Percentiles rank a stretch among this genome's conserved stretches.
Conservation (phyloP, 2,888 invertebrate genomes). For the Cancer borealis region DNA sequence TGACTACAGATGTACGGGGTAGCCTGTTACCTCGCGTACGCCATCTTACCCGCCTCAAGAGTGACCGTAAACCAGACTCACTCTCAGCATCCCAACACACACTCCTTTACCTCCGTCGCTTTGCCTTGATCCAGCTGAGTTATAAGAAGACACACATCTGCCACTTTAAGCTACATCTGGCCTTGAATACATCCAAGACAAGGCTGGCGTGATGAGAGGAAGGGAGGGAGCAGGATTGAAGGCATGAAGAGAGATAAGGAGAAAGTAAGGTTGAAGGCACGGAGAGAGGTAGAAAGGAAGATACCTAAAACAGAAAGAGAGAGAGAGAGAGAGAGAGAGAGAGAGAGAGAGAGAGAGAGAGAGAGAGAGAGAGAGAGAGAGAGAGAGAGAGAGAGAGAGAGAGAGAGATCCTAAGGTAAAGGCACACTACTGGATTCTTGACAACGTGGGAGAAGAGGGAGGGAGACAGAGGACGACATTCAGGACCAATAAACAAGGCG, state of each 20-base stretch:
- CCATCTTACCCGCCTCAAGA: neutral
- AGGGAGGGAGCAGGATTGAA: no score
- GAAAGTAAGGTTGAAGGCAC: neutral
- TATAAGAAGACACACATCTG: slow-evolving; percentile 9
- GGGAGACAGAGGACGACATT: slow-evolving; percentile 26
- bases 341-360: neutral
- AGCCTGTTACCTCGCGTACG: neutral
- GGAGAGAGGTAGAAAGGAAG: neutral
- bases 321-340: neutral
- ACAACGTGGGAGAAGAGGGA: no score
- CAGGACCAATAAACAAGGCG: slow-evolving; percentile 4
- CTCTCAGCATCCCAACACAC: neutral
- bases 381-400: neutral
- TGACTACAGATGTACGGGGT: neutral
- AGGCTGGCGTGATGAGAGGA: slow-evolving; percentile 11
- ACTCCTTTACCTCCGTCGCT: neutral
- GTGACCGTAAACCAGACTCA: neutral
- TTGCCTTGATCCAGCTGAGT: neutral
- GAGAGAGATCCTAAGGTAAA: no score
- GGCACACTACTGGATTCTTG: no score
- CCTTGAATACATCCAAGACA: neutral
- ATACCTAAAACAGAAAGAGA: neutral
- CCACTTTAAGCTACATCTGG: neutral
- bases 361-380: slow-evolving; percentile 21
- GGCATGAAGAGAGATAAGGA: neutral